phyloP scores from a whole-genome alignment of 2,888 invertebrate species.

The Pyrrhosoma nymphula region DNA sequence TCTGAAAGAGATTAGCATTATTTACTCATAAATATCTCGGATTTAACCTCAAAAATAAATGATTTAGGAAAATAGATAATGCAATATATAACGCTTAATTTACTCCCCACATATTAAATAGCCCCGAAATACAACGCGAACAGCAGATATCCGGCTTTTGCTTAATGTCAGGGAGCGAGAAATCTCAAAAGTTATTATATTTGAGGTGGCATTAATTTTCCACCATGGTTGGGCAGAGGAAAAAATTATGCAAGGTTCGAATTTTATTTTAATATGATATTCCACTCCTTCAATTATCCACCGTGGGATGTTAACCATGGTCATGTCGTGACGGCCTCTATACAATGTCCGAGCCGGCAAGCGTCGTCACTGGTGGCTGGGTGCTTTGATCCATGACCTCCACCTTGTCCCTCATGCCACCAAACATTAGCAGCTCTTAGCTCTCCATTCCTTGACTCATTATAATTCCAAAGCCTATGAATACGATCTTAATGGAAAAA shows the following conservation, averaged over 20 bases:
- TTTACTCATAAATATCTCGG: too few species aligned
- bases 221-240: background rate
- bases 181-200: too few species aligned
- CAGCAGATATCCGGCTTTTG: too few species aligned
- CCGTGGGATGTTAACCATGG: background rate
- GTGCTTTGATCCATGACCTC: background rate
- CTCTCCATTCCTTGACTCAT: constrained; percentile 4
- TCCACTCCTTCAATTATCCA: background rate
- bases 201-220: background rate
- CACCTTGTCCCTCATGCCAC: background rate
- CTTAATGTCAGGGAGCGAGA: too few species aligned
- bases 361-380: background rate
- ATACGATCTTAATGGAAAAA: background rate
- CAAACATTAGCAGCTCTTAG: background rate
- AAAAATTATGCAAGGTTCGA: background rate
- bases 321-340: background rate
- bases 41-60: too few species aligned
- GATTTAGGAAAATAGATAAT: too few species aligned
- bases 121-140: too few species aligned
- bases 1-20: too few species aligned
- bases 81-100: too few species aligned
- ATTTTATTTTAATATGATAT: background rate
- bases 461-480: background rate
- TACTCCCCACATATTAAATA: too few species aligned
- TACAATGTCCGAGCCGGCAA: background rate